These are phyloP conservation scores for Subacronicta megacephala DNA, from an alignment of 2,888 invertebrate genomes.

Conservation along the genomic window DNA sequence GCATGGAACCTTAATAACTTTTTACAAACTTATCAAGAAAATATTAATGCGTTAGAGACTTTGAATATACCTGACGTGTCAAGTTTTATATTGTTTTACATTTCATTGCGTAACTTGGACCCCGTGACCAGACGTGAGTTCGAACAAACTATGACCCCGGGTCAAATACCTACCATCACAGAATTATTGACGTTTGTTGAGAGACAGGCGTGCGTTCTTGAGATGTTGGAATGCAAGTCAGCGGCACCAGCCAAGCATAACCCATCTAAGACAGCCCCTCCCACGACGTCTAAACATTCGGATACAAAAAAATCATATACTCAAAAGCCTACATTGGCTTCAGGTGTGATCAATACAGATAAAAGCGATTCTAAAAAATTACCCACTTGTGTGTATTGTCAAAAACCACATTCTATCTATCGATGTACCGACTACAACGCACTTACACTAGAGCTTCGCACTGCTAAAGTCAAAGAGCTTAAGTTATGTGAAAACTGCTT, in stretches of 20 bases:
- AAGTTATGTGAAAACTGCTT: slow-evolving; percentile 4
- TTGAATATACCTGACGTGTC: slow-evolving; percentile 9
- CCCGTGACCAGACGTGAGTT: slow-evolving; percentile 12
- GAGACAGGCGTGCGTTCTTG: neutral
- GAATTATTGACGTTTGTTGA: neutral
- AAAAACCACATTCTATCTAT: slow-evolving; percentile 3
- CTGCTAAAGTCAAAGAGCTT: slow-evolving; percentile 2
- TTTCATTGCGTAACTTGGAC: slow-evolving; percentile 3
- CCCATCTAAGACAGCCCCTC: neutral
- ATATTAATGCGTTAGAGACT: slow-evolving; percentile 1
- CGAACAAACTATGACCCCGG: neutral
- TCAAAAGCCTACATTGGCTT: slow-evolving; percentile 1
- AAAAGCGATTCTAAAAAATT: neutral
- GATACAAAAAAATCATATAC: neutral
- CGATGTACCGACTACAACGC: neutral
- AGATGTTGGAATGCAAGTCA: neutral
- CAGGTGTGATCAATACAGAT: neutral
- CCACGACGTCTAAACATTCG: neutral
- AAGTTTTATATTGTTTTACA: slow-evolving; percentile 11
- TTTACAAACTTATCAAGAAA: slow-evolving; percentile 5
- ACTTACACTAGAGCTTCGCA: neutral
- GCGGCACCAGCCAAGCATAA: neutral
- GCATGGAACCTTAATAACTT: neutral
- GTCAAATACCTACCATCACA: neutral
- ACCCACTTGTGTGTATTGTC: neutral